Evolutionary conservation across 2,797 vertebrate species (phyloP).

Genomic region (Ibycter americanus): DNA sequence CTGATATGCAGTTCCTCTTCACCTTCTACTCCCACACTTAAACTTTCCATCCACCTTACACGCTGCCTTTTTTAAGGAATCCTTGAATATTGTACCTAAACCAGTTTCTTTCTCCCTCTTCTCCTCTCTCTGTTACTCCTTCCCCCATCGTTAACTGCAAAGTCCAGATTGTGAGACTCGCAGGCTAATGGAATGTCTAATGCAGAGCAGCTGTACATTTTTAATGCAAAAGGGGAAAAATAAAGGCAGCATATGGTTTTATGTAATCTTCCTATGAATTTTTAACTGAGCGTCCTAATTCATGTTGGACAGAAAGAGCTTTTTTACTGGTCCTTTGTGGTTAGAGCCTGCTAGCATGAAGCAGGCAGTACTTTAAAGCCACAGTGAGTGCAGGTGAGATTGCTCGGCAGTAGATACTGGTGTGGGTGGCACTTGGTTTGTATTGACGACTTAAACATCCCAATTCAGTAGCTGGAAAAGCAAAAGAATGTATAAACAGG

Average conservation of each 20-base stretch:
- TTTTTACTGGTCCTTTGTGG: conserved; percentile 55
- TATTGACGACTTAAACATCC: neutral
- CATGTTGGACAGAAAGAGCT: conserved; percentile 51
- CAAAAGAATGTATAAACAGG: neutral
- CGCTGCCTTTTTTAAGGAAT: neutral
- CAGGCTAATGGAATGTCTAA: conserved; percentile 55
- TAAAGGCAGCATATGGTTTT: conserved; percentile 75
- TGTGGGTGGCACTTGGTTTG: neutral
- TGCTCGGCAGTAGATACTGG: neutral
- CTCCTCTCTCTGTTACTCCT: neutral
- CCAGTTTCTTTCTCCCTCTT: neutral
- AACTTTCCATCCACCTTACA: neutral
- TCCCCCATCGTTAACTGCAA: neutral
- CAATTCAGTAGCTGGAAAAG: neutral
- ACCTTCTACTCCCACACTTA: neutral
- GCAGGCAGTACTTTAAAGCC: conserved; percentile 1
- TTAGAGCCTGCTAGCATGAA: conserved; percentile 15
- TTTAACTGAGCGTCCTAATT: conserved; percentile 73
- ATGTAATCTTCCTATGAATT: conserved; percentile 73
- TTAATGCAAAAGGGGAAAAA: conserved; percentile 69
- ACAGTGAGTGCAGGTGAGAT: neutral
- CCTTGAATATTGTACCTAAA: neutral
- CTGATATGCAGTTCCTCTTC: neutral
- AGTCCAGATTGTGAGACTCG: conserved; percentile 23
- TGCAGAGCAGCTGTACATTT: conserved; percentile 69